Conservation (phyloP, 1,140 invertebrate genomes). For the Drosophila lowei region DNA sequence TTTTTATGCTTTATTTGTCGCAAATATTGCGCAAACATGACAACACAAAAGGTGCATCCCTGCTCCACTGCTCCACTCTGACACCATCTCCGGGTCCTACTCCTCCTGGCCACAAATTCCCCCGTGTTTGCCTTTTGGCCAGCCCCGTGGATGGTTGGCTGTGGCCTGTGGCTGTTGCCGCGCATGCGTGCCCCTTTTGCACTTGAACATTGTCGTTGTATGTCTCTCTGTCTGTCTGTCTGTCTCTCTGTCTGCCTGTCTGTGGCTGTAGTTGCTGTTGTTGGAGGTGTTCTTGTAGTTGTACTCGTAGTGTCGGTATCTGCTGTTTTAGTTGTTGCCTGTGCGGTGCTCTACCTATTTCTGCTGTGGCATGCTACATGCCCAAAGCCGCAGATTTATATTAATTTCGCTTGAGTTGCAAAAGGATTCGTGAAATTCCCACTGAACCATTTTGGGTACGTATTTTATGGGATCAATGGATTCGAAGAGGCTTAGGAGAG, state of each 20-base stretch:
- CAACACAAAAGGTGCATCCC: slow-evolving; percentile 21
- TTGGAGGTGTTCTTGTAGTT: slow-evolving; percentile 38
- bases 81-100: background rate
- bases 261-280: slow-evolving; percentile 8
- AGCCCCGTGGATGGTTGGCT: slow-evolving; percentile 2
- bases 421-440: background rate
- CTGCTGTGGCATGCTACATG: background rate
- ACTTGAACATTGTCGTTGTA: slow-evolving; percentile 59
- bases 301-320: slow-evolving; percentile 10
- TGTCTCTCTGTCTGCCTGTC: background rate
- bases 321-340: slow-evolving; percentile 1
- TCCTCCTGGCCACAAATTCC: slow-evolving; percentile 16
- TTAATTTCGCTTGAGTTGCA: background rate
- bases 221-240: slow-evolving; percentile 1
- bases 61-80: background rate
- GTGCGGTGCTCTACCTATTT: slow-evolving; percentile 1
- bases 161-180: slow-evolving; percentile 44
- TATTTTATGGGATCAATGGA: too few relatives aligned
- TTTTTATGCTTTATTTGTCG: slow-evolving; percentile 82
- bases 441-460: background rate
- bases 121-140: slow-evolving; percentile 59
- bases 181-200: slow-evolving; percentile 78
- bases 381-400: slow-evolving; percentile 1
- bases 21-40: slow-evolving; percentile 80
- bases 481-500: too few relatives aligned